These are phyloP conservation scores for Momotus momota DNA, from an alignment of 2,797 vertebrate genomes.

Conservation along the genomic window DNA sequence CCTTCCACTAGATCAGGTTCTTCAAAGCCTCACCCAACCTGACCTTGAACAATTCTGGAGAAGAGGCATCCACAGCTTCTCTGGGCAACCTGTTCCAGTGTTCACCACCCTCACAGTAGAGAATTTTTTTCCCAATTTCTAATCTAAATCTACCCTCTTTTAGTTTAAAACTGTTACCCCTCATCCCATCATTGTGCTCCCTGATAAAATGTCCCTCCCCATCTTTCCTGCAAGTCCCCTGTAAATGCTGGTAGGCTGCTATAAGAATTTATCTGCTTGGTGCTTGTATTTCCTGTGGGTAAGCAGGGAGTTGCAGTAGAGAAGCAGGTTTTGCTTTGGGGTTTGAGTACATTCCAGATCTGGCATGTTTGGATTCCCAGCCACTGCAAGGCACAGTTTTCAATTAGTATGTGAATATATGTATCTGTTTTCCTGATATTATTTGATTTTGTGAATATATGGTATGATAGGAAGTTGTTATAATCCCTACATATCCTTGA, in stretches of 20 bases:
- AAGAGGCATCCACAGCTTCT: background rate
- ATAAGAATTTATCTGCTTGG: background rate
- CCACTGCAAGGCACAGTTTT: background rate
- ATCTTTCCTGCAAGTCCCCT: background rate
- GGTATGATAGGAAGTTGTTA: background rate
- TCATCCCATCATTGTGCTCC: background rate
- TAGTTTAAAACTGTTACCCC: background rate
- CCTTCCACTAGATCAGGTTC: background rate
- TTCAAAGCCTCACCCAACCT: background rate
- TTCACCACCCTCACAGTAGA: background rate
- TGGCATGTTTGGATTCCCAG: background rate
- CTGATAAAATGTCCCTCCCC: background rate
- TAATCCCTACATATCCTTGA: background rate
- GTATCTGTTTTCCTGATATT: background rate
- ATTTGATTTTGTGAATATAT: background rate
- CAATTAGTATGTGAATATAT: background rate
- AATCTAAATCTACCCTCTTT: background rate
- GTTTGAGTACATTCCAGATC: background rate
- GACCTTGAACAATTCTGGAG: background rate
- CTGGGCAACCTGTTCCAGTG: background rate
- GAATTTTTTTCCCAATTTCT: background rate
- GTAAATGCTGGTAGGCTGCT: background rate
- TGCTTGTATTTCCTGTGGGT: background rate
- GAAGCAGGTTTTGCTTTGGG: background rate
- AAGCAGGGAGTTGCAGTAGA: background rate